Evolutionary conservation across 2,888 invertebrate genomes (phyloP).

Genomic region (Polydrusus tereticollis): DNA sequence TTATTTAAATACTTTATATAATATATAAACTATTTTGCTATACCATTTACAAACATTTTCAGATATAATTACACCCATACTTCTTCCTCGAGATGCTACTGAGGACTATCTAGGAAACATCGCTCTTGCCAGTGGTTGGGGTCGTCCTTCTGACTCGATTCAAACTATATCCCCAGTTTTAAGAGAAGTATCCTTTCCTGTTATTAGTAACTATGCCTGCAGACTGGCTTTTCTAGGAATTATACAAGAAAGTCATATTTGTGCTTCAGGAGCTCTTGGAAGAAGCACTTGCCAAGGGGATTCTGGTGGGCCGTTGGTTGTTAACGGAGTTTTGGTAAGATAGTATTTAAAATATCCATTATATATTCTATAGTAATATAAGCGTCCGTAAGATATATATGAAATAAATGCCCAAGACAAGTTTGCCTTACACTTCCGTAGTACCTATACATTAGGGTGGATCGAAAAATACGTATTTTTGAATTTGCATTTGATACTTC

Average conservation of each 20-base stretch:
- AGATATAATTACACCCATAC: constrained; percentile 66
- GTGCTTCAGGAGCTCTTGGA: constrained; percentile 65
- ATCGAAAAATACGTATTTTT: too few species aligned
- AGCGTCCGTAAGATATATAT: too few species aligned
- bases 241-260: constrained; percentile 67
- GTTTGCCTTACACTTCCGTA: too few species aligned
- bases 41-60: too few species aligned
- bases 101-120: constrained; percentile 63
- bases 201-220: constrained; percentile 67
- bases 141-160: constrained; percentile 63
- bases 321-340: constrained; percentile 54
- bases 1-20: too few species aligned
- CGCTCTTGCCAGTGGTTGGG: constrained; percentile 69
- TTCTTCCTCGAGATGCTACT: constrained; percentile 60
- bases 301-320: constrained; percentile 63
- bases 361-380: too few species aligned
- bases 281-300: constrained; percentile 70
- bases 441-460: too few species aligned
- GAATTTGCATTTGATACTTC: too few species aligned
- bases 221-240: constrained; percentile 65
- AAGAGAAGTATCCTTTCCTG: constrained; percentile 60
- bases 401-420: too few species aligned
- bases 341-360: too few species aligned
- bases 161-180: constrained; percentile 65
- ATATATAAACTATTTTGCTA: too few species aligned